Evolutionary conservation across 2,888 invertebrate species (phyloP).

Genomic region (Xylophagus ater): DNA sequence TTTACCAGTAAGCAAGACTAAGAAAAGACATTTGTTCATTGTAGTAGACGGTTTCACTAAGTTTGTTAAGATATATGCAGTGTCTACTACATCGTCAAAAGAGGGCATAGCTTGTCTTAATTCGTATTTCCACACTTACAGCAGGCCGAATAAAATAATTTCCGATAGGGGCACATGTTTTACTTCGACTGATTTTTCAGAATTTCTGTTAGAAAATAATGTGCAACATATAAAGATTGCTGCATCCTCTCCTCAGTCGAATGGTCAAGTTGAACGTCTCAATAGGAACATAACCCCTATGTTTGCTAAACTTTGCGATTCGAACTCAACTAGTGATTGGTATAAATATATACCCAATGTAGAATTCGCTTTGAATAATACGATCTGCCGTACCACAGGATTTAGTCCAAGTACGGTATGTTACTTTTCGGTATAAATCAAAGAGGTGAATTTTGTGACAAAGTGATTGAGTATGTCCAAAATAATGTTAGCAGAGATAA

Average conservation of each 20-base stretch:
- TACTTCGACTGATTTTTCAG: conserved; percentile 26
- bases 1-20: conserved; percentile 24
- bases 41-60: conserved; percentile 32
- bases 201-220: conserved; percentile 23
- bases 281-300: conserved; percentile 17
- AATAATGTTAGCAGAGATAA: too few relatives aligned
- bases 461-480: conserved; percentile 14
- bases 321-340: conserved; percentile 11
- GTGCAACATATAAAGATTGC: conserved; percentile 6
- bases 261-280: conserved; percentile 18
- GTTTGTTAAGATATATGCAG: conserved; percentile 26
- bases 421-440: too few relatives aligned
- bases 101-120: conserved; percentile 23
- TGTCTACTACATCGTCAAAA: conserved; percentile 23
- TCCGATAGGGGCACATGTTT: conserved; percentile 32
- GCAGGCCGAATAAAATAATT: conserved; percentile 24
- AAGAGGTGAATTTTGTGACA: conserved; percentile 18
- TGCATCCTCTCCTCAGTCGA: background rate
- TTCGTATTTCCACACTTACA: conserved; percentile 17
- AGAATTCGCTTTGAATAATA: conserved; percentile 24
- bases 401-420: conserved; percentile 23
- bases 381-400: conserved; percentile 21
- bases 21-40: conserved; percentile 27
- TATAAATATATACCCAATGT: conserved; percentile 13
- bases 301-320: conserved; percentile 10